phyloP scores from a whole-genome alignment of 2,888 invertebrate species.

The Uropetala carovei region DNA sequence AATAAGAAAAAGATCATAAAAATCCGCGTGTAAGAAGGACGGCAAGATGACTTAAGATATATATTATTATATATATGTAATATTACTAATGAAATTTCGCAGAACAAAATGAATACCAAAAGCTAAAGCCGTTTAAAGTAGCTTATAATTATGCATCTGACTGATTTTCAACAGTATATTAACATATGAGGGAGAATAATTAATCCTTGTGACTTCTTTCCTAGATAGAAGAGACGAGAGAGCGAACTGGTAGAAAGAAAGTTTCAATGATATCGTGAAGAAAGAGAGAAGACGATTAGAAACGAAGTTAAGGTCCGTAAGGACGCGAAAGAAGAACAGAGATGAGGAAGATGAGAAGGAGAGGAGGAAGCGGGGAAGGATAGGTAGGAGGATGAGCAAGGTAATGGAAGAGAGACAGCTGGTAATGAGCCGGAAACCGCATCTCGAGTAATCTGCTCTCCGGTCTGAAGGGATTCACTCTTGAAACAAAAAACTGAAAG shows the following conservation, averaged over 20 bases:
- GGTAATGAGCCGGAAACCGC: not conserved
- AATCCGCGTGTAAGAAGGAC: too few relatives aligned
- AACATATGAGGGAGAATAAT: too few relatives aligned
- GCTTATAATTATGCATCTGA: too few relatives aligned
- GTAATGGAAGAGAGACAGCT: not conserved
- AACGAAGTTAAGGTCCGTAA: not conserved
- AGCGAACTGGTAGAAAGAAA: not conserved
- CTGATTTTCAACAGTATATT: too few relatives aligned
- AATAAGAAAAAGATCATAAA: too few relatives aligned
- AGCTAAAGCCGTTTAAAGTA: too few relatives aligned
- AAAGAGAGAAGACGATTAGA: not conserved
- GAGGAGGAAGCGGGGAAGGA: not conserved
- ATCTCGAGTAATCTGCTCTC: too few relatives aligned
- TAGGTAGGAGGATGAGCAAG: not conserved
- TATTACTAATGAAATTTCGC: too few relatives aligned
- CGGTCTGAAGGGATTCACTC: not conserved
- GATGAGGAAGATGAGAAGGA: not conserved
- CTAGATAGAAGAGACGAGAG: not conserved
- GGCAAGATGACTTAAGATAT: too few relatives aligned
- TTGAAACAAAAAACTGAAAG: not conserved
- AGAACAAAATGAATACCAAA: too few relatives aligned
- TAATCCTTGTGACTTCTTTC: too few relatives aligned
- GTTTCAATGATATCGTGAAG: not conserved
- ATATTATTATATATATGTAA: too few relatives aligned
- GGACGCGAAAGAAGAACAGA: not conserved